Percentiles rank a stretch among this genome's conserved stretches.
phyloP scores from a whole-genome alignment of 2,797 vertebrate species.

The Epinephelus awoara region DNA sequence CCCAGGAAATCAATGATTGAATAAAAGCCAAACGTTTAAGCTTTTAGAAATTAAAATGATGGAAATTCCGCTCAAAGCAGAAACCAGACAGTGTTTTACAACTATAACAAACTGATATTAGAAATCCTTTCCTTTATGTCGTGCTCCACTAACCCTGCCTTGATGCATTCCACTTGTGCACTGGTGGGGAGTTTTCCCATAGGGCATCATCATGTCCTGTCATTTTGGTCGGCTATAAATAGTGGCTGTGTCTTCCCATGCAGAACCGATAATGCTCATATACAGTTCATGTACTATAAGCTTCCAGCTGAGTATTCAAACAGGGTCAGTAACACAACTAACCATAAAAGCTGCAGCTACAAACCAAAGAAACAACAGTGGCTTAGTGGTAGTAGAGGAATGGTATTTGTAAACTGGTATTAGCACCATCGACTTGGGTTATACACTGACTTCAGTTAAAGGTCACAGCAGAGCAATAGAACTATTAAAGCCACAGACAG shows the following conservation, averaged over 20 bases:
- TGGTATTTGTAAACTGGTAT: not conserved
- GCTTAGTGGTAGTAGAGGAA: not conserved
- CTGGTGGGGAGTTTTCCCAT: slow-evolving; percentile 56
- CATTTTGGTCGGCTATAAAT: slow-evolving; percentile 60
- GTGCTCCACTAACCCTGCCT: not conserved
- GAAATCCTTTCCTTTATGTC: not conserved
- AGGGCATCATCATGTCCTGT: slow-evolving; percentile 52
- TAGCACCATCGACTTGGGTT: too few relatives aligned
- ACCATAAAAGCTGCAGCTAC: not conserved
- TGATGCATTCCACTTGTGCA: slow-evolving; percentile 26
- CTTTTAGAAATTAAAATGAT: not conserved
- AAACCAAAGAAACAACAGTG: not conserved
- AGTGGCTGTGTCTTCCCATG: slow-evolving; percentile 46
- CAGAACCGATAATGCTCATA: slow-evolving; percentile 22
- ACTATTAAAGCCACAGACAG: too few relatives aligned
- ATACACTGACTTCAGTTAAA: too few relatives aligned
- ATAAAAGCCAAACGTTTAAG: not conserved
- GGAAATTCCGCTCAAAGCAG: not conserved
- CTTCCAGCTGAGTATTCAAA: slow-evolving; percentile 12
- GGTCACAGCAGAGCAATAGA: too few relatives aligned
- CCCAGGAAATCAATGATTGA: not conserved
- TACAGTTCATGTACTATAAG: not conserved
- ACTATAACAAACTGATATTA: not conserved
- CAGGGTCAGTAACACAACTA: not conserved
- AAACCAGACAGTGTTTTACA: not conserved